Evolutionary conservation across 2,113 vertebrate genomes (phyloP).

Genomic region (Dipodomys ordii): DNA sequence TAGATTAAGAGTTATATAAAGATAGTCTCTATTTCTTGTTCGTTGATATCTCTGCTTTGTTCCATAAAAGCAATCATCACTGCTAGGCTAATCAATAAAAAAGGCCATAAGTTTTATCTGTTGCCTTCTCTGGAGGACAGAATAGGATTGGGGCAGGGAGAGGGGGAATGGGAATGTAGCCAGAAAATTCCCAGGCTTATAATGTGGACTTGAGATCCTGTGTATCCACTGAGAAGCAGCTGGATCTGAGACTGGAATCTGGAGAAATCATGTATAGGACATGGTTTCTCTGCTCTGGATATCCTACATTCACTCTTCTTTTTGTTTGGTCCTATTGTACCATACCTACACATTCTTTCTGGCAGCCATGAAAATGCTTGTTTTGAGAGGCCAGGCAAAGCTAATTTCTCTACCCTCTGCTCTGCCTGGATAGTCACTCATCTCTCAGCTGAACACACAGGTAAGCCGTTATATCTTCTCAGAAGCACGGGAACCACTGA

Average conservation of each 20-base stretch:
- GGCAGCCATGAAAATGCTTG: not conserved
- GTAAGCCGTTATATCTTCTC: accelerated
- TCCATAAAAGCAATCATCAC: not conserved
- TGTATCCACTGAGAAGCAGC: not conserved
- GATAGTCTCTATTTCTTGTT: not conserved
- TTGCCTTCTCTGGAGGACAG: not conserved
- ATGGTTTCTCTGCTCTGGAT: not conserved
- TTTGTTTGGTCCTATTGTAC: not conserved
- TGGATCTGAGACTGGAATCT: not conserved
- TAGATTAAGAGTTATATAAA: not conserved
- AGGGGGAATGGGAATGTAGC: not conserved
- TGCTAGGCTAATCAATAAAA: not conserved
- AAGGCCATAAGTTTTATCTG: not conserved
- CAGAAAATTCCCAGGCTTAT: not conserved
- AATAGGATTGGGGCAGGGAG: not conserved
- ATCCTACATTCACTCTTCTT: not conserved
- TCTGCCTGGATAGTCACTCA: not conserved
- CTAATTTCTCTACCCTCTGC: not conserved
- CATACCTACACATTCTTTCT: not conserved
- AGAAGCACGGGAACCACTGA: not conserved
- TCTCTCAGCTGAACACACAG: not conserved
- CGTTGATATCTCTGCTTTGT: not conserved
- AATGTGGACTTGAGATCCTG: not conserved
- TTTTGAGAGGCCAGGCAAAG: not conserved
- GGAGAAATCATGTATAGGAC: not conserved